phyloP scores from a whole-genome alignment of 2,113 vertebrate genomes.

The Sprattus sprattus region DNA sequence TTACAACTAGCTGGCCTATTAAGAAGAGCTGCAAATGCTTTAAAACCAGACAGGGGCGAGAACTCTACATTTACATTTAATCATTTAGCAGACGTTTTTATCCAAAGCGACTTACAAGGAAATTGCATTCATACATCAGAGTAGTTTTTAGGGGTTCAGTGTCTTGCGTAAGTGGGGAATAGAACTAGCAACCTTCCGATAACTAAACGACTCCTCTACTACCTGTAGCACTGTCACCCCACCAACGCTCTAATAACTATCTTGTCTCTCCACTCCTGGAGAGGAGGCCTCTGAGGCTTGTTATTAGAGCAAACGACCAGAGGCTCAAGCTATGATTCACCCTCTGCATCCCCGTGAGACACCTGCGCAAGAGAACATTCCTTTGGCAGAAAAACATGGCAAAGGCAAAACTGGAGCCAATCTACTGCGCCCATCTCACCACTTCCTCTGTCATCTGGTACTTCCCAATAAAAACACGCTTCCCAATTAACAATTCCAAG shows the following conservation, averaged over 20 bases:
- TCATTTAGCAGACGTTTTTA: too few species aligned
- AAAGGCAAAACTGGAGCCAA: neutral
- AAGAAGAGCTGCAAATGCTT: neutral
- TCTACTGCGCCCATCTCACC: neutral
- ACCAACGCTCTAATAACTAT: neutral
- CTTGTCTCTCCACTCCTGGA: neutral
- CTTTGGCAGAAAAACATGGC: neutral
- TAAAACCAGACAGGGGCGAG: neutral
- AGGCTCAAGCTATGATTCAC: neutral
- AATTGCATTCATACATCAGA: too few species aligned
- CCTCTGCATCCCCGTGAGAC: neutral
- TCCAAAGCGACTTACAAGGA: too few species aligned
- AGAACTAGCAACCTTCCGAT: too few species aligned
- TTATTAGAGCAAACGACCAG: neutral
- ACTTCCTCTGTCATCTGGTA: neutral
- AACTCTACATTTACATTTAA: neutral
- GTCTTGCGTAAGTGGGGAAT: too few species aligned
- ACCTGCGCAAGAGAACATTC: slow-evolving; percentile 3
- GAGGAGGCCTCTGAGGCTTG: neutral
- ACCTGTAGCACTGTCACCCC: too few species aligned
- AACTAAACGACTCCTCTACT: too few species aligned
- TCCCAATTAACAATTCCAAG: slow-evolving; percentile 3
- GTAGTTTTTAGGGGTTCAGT: too few species aligned
- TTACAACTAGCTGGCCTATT: too few species aligned
- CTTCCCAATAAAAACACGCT: neutral